phyloP scores from a whole-genome alignment of 2,113 vertebrate species.

The Tupaia tana region DNA sequence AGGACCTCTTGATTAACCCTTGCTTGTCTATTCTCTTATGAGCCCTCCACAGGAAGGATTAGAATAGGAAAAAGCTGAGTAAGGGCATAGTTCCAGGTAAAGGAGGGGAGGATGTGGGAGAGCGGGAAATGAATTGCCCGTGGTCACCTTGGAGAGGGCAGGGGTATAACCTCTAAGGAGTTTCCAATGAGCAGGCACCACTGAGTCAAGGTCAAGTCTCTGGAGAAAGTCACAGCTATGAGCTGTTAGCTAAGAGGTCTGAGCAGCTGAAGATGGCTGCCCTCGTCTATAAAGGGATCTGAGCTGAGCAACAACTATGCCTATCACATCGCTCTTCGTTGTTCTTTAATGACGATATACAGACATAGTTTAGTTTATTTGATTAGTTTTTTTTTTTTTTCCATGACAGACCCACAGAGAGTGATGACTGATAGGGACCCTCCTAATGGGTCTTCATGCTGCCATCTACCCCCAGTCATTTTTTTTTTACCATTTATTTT shows the following conservation, averaged over 20 bases:
- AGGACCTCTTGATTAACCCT: no score
- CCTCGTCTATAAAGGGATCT: neutral
- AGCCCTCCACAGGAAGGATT: neutral
- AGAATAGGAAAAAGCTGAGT: neutral
- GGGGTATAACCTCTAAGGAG: neutral
- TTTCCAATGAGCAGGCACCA: neutral
- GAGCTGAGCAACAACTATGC: neutral
- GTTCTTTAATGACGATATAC: neutral
- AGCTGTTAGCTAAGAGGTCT: neutral
- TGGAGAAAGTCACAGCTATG: neutral
- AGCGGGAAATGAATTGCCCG: neutral
- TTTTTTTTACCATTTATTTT: neutral
- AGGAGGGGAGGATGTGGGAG: neutral
- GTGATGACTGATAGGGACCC: no score
- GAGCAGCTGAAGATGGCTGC: neutral
- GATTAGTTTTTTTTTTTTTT: no score
- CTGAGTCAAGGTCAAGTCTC: constrained; percentile 23
- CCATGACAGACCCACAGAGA: no score
- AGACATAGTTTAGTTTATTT: no score
- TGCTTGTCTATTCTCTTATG: no score
- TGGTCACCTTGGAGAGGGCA: neutral
- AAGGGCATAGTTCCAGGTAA: neutral
- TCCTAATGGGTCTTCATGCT: no score
- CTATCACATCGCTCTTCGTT: neutral
- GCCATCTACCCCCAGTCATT: no score